phyloP scores from a whole-genome alignment of 2,888 invertebrate genomes.

The Chalcis sispes region DNA sequence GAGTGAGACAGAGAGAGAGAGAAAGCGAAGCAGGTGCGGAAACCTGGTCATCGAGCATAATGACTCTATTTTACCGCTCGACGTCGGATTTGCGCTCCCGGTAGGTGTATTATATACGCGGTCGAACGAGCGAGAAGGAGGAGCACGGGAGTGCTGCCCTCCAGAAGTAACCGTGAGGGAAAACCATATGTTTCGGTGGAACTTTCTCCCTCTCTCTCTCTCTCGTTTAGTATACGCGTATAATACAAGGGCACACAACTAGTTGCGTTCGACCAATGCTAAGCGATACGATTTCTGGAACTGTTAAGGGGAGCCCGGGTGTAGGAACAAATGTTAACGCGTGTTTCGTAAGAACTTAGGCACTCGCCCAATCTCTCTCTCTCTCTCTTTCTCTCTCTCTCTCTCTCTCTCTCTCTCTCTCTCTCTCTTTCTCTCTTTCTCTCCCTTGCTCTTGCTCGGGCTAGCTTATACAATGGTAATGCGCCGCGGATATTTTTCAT shows the following conservation, averaged over 20 bases:
- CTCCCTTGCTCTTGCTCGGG: too few species aligned
- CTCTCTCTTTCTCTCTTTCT: too few species aligned
- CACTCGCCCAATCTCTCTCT: too few species aligned
- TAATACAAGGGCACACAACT: too few species aligned
- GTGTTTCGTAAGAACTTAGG: not conserved
- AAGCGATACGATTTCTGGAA: too few species aligned
- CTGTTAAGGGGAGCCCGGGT: too few species aligned
- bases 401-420: too few species aligned
- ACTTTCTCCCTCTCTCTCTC: not conserved
- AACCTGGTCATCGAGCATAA: conserved; percentile 57
- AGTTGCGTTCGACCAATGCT: too few species aligned
- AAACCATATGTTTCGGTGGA: conserved; percentile 21
- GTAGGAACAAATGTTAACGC: not conserved
- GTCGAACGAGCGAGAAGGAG: not conserved
- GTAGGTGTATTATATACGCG: conserved; percentile 5
- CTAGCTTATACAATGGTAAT: not conserved
- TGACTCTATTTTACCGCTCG: conserved; percentile 60
- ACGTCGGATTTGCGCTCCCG: conserved; percentile 33
- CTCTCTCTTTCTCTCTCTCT: too few species aligned
- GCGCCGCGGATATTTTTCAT: too few species aligned
- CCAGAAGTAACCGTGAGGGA: too few species aligned
- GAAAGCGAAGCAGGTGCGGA: conserved; percentile 52
- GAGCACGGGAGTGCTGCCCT: not conserved
- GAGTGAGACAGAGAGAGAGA: not conserved
- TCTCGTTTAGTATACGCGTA: too few species aligned